Percentiles rank a stretch among this genome's conserved stretches.
Conservation (phyloP, 2,888 invertebrate species). For the Rhamphomyia laevipes region DNA sequence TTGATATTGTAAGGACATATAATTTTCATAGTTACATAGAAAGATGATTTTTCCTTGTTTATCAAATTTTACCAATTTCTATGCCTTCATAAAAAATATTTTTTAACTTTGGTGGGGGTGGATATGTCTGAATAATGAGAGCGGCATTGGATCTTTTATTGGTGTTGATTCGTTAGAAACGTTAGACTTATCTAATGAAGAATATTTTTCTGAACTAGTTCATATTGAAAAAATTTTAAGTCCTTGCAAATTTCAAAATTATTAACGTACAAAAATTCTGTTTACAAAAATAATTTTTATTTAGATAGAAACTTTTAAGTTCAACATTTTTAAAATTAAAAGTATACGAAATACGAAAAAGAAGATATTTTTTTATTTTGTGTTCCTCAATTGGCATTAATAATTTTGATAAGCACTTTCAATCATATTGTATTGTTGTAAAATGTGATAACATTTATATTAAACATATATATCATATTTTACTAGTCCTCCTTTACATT, state of each 20-base stretch:
- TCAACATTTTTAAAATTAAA: constrained; percentile 6
- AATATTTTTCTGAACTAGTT: constrained; percentile 2
- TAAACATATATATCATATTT: constrained; percentile 3
- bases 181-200: not conserved
- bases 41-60: too few relatives aligned
- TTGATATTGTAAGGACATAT: too few relatives aligned
- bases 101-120: too few relatives aligned
- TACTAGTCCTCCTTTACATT: constrained; percentile 3
- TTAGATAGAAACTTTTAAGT: not conserved
- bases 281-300: constrained; percentile 8
- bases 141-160: not conserved
- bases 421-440: constrained; percentile 2
- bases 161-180: not conserved
- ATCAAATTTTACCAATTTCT: too few relatives aligned
- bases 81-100: too few relatives aligned
- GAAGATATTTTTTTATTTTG: not conserved
- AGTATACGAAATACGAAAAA: constrained; percentile 3
- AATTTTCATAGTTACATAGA: too few relatives aligned
- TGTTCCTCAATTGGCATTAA: constrained; percentile 3
- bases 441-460: constrained; percentile 1
- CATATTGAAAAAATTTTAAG: not conserved
- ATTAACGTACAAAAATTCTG: constrained; percentile 6
- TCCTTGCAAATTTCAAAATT: not conserved
- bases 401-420: constrained; percentile 5
- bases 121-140: constrained; percentile 5